Percentiles rank a stretch among this genome's conserved stretches.
These are phyloP conservation scores for Aeoliscus strigatus DNA, from an alignment of 2,797 vertebrate species.

Conservation along the genomic window DNA sequence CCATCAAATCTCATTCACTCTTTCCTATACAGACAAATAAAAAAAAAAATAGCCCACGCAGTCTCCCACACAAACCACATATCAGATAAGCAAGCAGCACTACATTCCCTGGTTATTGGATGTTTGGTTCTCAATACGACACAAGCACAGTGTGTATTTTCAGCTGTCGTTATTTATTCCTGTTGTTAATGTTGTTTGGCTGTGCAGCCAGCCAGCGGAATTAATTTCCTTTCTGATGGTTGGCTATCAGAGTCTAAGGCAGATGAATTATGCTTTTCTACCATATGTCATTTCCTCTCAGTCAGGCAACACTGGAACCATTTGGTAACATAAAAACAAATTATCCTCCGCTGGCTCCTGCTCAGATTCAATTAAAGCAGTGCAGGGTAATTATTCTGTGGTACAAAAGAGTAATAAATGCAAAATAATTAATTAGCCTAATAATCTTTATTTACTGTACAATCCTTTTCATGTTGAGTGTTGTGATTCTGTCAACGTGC, in stretches of 20 bases:
- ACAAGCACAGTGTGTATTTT: slow-evolving; percentile 42
- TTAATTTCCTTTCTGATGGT: slow-evolving; percentile 79
- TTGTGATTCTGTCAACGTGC: slow-evolving; percentile 82
- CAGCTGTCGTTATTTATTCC: slow-evolving; percentile 71
- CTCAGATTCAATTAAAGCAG: slow-evolving; percentile 97
- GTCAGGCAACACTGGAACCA: slow-evolving; percentile 88
- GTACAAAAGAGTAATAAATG: slow-evolving; percentile 97
- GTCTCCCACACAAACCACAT: slow-evolving; percentile 49
- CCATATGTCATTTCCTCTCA: slow-evolving; percentile 87
- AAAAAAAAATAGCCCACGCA: slow-evolving; percentile 29
- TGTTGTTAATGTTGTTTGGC: slow-evolving; percentile 70
- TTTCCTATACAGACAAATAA: slow-evolving; percentile 35
- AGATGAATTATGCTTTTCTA: slow-evolving; percentile 75
- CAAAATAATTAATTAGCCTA: slow-evolving; percentile 97
- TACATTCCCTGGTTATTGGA: slow-evolving; percentile 60
- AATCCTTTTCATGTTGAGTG: slow-evolving; percentile 80
- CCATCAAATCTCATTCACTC: slow-evolving; percentile 67
- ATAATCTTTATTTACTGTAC: slow-evolving; percentile 90
- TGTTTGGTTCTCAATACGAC: slow-evolving; percentile 59
- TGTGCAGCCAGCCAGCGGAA: slow-evolving; percentile 63
- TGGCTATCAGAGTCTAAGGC: slow-evolving; percentile 71
- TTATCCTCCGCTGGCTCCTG: slow-evolving; percentile 91
- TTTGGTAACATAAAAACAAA: slow-evolving; percentile 98
- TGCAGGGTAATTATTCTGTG: slow-evolving; percentile 89
- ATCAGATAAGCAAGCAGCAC: slow-evolving; percentile 65